Evolutionary conservation across 2,113 vertebrate species (phyloP).

Genomic region (Pardalotus punctatus): DNA sequence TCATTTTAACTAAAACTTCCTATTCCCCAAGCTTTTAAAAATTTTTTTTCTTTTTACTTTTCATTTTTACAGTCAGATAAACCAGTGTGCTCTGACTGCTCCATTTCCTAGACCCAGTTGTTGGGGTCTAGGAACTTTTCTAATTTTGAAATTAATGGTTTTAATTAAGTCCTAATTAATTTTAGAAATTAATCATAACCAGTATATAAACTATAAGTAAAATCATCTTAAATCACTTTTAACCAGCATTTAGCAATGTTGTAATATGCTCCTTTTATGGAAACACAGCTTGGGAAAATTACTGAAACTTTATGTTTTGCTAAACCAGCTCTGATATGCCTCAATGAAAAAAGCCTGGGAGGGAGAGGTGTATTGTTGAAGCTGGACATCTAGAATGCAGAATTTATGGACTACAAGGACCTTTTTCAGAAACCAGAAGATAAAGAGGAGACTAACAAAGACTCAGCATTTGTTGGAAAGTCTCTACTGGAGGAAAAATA

Average conservation of each 20-base stretch:
- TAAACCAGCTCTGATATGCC: neutral
- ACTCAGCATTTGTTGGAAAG: neutral
- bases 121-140: neutral
- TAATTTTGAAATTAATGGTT: neutral
- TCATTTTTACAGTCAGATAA: neutral
- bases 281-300: neutral
- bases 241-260: neutral
- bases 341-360: neutral
- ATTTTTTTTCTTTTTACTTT: neutral
- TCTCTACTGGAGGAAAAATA: neutral
- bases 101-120: neutral
- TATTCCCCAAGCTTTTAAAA: neutral
- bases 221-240: neutral
- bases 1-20: neutral
- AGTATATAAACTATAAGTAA: neutral
- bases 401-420: neutral
- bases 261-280: neutral
- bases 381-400: neutral
- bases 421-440: neutral
- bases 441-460: neutral
- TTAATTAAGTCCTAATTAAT: neutral
- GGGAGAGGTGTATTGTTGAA: neutral
- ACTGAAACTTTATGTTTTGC: neutral
- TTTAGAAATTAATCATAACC: neutral
- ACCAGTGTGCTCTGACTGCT: neutral